Conservation (phyloP, 92 coral and sea anemone species). For the Parazoanthus darwini region DNA sequence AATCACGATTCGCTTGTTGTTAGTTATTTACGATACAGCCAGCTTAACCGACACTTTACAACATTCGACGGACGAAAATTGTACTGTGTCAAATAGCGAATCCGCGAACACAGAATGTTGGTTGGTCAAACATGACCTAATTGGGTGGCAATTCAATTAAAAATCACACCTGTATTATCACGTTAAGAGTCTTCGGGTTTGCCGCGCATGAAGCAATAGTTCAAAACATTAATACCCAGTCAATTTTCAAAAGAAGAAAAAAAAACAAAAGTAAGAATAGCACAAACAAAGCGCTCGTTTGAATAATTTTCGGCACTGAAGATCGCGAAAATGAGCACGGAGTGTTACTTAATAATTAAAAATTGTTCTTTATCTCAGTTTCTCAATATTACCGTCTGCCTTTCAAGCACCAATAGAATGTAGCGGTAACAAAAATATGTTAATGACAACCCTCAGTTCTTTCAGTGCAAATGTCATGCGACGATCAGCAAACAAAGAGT, state of each 20-base stretch:
- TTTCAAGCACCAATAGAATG: constrained; percentile 26
- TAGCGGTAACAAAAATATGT: constrained; percentile 29
- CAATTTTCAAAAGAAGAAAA: neutral
- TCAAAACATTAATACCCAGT: neutral
- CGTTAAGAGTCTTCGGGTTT: neutral
- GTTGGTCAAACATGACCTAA: neutral
- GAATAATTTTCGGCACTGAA: neutral
- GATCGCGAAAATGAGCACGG: neutral
- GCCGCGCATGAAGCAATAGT: neutral
- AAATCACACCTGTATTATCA: neutral
- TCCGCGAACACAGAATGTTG: neutral
- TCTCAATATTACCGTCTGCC: constrained; percentile 30
- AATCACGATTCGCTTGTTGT: too few relatives aligned
- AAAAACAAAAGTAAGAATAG: neutral
- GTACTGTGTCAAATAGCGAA: neutral
- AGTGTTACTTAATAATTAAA: constrained; percentile 24
- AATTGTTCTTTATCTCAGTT: constrained; percentile 12
- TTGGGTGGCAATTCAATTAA: neutral
- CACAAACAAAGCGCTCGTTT: neutral
- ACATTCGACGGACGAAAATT: neutral
- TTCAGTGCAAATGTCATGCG: constrained; percentile 35
- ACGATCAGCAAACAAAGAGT: constrained; percentile 19
- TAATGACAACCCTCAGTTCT: constrained; percentile 11
- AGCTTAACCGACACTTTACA: neutral
- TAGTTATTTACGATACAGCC: neutral